Conservation (phyloP, 2,113 vertebrate genomes). For the Parotia lawesii region DNA sequence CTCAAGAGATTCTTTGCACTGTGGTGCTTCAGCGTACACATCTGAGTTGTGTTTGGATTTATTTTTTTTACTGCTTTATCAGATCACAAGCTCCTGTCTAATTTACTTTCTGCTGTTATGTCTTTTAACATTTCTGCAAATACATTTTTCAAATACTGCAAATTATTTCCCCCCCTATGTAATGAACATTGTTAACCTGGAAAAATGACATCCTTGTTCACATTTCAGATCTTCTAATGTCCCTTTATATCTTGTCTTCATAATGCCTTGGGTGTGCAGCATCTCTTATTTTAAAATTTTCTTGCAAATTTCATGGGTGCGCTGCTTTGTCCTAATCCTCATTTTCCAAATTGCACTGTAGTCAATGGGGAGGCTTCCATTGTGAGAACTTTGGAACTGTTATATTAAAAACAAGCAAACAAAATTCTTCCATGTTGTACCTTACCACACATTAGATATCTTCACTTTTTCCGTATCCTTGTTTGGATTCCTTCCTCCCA, state of each 20-base stretch:
- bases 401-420: not conserved
- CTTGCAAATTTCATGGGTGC: not conserved
- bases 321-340: not conserved
- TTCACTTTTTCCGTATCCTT: not conserved
- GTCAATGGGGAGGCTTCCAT: not conserved
- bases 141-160: not conserved
- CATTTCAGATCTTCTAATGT: not conserved
- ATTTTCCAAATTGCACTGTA: not conserved
- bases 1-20: not conserved
- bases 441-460: not conserved
- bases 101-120: not conserved
- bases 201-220: not conserved
- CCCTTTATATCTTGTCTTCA: not conserved
- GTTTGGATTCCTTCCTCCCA: not conserved
- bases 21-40: not conserved
- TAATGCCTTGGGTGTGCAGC: not conserved
- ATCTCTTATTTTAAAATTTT: not conserved
- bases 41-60: not conserved
- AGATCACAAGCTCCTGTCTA: not conserved
- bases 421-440: not conserved
- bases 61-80: not conserved
- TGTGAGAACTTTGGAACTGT: not conserved
- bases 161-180: not conserved
- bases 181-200: not conserved
- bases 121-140: not conserved